These are phyloP conservation scores for Candidula unifasciata DNA, from an alignment of 2,888 invertebrate genomes.

Conservation along the genomic window DNA sequence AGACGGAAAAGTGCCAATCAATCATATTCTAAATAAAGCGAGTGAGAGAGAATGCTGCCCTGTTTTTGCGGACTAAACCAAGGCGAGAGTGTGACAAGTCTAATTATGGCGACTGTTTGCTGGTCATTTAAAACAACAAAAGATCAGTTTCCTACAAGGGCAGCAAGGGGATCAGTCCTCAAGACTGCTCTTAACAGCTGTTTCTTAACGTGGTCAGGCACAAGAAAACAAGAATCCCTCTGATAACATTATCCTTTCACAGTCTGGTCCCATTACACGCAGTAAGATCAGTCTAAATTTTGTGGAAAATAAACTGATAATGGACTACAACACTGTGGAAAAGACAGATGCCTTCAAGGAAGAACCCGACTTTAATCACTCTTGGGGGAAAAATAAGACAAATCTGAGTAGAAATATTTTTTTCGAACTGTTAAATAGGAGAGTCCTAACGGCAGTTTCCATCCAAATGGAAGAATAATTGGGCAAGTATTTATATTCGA, in stretches of 20 bases:
- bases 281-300: neutral
- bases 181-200: neutral
- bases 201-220: neutral
- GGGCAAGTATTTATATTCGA: neutral
- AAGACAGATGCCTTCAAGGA: constrained; percentile 5
- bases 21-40: too few relatives aligned
- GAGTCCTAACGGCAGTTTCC: neutral
- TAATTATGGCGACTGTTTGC: constrained; percentile 25
- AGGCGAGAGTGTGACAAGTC: constrained; percentile 1
- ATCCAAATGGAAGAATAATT: neutral
- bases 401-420: neutral
- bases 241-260: neutral
- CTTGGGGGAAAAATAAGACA: neutral
- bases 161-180: neutral
- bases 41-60: too few relatives aligned
- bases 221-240: neutral
- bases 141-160: neutral
- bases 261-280: neutral
- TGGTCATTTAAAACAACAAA: constrained; percentile 41
- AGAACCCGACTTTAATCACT: neutral
- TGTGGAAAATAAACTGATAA: neutral
- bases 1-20: too few relatives aligned
- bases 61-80: neutral
- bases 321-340: neutral
- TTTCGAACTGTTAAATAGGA: neutral